Evolutionary conservation across 2,888 invertebrate species (phyloP), one percentile per base, ranked within the genome.

Genomic region (Drosophila mimica): DNA sequence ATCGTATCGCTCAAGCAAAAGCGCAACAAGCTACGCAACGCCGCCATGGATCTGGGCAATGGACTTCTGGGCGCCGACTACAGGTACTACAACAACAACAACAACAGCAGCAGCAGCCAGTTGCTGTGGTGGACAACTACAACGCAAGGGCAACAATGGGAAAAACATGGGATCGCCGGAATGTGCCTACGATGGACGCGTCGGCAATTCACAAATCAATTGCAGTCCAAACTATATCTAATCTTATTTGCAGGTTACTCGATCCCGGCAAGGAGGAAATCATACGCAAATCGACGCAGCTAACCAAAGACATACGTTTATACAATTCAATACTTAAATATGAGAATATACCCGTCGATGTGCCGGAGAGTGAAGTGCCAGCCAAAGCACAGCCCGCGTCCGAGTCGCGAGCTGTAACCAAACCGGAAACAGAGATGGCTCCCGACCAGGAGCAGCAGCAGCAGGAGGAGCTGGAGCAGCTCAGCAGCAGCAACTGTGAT

Each of bases 231-330:
- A 58, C 49, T 78, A 81, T 15, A 78, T n/a, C 63, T 63, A 1
- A 15, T 15, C 30, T 69, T 72, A 71, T 77, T 81, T 86, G 33
- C 79, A 93, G 92, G 82, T 89, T 92, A 57, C 74, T 86, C 71
- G 90, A 90, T 72, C 89, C 90, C 48, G 83, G 86, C 58, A 91
- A 89, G 71, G 63, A 75, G 51, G 82, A 83, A 60, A 93, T 93
- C 52, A 69, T 60, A 17, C 76, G 72, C 4, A 92, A 92, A 72
- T 88, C 90, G 0, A 85, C 82, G 64, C 80, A 83, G 63, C 82
- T 93, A 52, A 91, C 92, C 38, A 68, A 82, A 43, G 90, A 92
- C 74, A 93, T 93, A 46, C 92, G 92, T 69, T 59, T 81, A 25
- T 92, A 92, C 33, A 93, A 93, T 76, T 77, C 88, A n/a, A 74